Evolutionary conservation across 2,113 vertebrate genomes (phyloP), one percentile per base, ranked within the genome.

Genomic region (Pleuronectes platessa): DNA sequence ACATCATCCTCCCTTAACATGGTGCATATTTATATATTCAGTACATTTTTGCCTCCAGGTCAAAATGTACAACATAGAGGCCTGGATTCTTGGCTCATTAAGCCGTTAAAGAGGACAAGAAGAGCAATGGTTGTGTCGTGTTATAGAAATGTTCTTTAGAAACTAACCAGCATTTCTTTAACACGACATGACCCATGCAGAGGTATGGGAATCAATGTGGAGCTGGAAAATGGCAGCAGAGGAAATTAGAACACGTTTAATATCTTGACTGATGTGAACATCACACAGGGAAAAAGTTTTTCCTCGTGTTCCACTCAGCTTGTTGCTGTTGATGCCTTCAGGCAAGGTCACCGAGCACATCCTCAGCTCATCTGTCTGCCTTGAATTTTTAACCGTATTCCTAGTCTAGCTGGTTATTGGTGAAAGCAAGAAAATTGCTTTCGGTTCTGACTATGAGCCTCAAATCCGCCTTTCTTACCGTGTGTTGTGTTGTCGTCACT

Each of bases 311-410:
- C n/a, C 35, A 12, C 40, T 72, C 17, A 21, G 23, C 59, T 55
- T 54, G 61, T 65, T 73, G 42, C 45, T 54, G 51, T 53, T 47
- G 13, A 24, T 18, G 23, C 45, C 77, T 72, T 68, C 14, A 27
- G 68, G 55, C 55, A 84, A 84, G 63, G 60, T 80, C 77, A 40
- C 35, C 40, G 6, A 71, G 35, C 45, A 51, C 21, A 35, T 60
- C 51, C 56, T 67, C 55, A 9, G 47, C 24, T 47, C 13, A 37
- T 55, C 14, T 2, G 18, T 20, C 62, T 35, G 37, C 14, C 53
- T 55, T 68, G 42, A 59, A 68, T 63, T 61, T 71, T 51, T 71
- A 14, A 65, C n/a, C 9, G 13, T 24, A 17, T 62, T 49, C 13
- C 4, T 27, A 37, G 67, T 1, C 56, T 5, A 58, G 24, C 62